Evolutionary conservation across 2,888 invertebrate species (phyloP), one percentile per base, ranked within the genome.

Genomic region (Callosobruchus maculatus): DNA sequence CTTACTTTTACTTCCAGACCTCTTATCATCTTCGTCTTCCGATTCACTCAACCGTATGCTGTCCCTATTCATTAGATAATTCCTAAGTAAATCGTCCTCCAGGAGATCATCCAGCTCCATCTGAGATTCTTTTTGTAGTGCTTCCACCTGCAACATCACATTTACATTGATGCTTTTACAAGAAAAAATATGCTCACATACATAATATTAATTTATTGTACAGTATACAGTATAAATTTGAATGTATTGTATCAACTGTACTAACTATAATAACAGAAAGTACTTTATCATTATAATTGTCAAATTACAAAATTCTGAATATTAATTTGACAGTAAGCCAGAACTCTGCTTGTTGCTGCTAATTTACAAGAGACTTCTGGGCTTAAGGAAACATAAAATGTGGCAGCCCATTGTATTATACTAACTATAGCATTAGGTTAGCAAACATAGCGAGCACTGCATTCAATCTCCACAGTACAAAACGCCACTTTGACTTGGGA

Each of bases 31-130:
- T 22, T 82, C 81, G 71, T 84, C 84, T 20, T 86, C 86, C 68
- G 81, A 84, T 20, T 87, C 87, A 75, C 85, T 85, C 30, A 86
- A 88, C 81, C 85, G 82, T 77, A 91, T 90, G 85, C 90, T 91
- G 82, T 91, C 90, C 72, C 91, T 88, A 84, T 92, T 91, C 82
- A 93, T 91, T 74, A 95, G 88, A 88, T 96, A 96, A 83, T 95
- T 94, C 80, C 93, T 91, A 71, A 97, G 96, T 82, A 95, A 87
- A 81, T 92, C 92, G 81, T 92, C 92, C 81, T 92, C 92, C 69
- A 98, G 88, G 82, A 98, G 91, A 85, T 97, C 96, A 86, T 95
- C 95, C 78, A 98, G 90, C 76, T 95, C 95, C 88, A 95, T 92
- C 87, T 94, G 93, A 81, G 96, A 95, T 89, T 98, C 98, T 85